Evolutionary conservation across 2,113 vertebrate genomes (phyloP).

Genomic region (Holacanthus passer): DNA sequence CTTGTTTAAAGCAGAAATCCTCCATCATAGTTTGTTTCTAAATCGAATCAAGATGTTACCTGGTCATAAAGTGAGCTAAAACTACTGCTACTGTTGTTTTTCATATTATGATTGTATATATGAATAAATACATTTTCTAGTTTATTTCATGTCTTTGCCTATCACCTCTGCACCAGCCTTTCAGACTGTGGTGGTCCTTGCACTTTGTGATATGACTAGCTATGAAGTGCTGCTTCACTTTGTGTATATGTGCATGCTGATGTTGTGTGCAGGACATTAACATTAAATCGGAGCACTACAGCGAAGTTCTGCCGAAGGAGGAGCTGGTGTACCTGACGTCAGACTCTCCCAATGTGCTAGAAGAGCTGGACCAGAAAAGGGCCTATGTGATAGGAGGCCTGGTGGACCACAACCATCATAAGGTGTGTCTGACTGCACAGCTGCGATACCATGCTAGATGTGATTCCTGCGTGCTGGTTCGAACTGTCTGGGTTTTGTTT

Average conservation of each 20-base stretch:
- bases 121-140: no score
- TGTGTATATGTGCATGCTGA: background rate
- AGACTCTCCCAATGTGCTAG: slow-evolving; percentile 93
- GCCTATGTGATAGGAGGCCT: slow-evolving; percentile 97
- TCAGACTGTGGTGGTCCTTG: background rate
- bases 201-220: no score
- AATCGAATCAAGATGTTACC: no score
- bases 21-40: no score
- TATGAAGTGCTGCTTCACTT: background rate
- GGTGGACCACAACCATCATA: slow-evolving; percentile 98
- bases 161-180: background rate
- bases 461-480: background rate
- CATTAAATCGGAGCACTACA: slow-evolving; percentile 91
- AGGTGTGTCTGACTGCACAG: slow-evolving; percentile 81
- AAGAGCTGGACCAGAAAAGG: slow-evolving; percentile 91
- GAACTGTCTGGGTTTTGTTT: slow-evolving; percentile 17
- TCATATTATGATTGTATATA: no score
- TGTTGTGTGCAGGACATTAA: slow-evolving; percentile 88
- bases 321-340: slow-evolving; percentile 96
- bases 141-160: no score
- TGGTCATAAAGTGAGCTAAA: no score
- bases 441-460: background rate
- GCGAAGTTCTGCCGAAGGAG: slow-evolving; percentile 89
- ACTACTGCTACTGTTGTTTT: no score
- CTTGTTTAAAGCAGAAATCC: no score